phyloP scores from a whole-genome alignment of 1,140 invertebrate genomes.

The Drosophila repleta region DNA sequence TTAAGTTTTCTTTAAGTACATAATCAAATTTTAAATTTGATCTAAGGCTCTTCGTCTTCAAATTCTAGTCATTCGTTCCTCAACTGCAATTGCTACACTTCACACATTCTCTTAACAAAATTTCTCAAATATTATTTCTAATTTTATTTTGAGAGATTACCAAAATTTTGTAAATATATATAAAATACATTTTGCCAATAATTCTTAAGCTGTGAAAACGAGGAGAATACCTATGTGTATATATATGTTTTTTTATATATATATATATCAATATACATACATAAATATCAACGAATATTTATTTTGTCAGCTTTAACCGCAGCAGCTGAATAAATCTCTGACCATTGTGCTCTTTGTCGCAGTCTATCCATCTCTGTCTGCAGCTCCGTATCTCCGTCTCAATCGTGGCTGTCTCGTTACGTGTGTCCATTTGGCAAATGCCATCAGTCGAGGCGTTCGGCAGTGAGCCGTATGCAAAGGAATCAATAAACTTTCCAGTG shows the following conservation, averaged over 20 bases:
- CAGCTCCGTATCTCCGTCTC: neutral
- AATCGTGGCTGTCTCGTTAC: conserved; percentile 41
- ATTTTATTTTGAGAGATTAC: neutral
- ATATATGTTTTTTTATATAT: neutral
- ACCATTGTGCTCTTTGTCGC: neutral
- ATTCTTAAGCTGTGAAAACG: neutral
- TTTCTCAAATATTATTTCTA: neutral
- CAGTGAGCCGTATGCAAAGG: conserved; percentile 40
- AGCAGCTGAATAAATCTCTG: conserved; percentile 8
- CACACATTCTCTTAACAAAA: neutral
- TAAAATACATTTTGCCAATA: neutral
- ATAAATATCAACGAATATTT: neutral
- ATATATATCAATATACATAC: neutral
- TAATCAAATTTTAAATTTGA: no score
- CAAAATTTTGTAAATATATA: no score
- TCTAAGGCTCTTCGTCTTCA: no score
- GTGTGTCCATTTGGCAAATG: conserved; percentile 75
- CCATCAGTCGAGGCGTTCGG: conserved; percentile 65
- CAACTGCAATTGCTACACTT: no score
- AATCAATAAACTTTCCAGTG: conserved; percentile 75
- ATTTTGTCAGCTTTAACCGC: neutral
- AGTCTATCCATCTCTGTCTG: conserved; percentile 6
- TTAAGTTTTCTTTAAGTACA: no score
- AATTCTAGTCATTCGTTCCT: no score
- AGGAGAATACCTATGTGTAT: neutral